Conservation (phyloP, 2,888 invertebrate species). For the Melipona beecheii region DNA sequence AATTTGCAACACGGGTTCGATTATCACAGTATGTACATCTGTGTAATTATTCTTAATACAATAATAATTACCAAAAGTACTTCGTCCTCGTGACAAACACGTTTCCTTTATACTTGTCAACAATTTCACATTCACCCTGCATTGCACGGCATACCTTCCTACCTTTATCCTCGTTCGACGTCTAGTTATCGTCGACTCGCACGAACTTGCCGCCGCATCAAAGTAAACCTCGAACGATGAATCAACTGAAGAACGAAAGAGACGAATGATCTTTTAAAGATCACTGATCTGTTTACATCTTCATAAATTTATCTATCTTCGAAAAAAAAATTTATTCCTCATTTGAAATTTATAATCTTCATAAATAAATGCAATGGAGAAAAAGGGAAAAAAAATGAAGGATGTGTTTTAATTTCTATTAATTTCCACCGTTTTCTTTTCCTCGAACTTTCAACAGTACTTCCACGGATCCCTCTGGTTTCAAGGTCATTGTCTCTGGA, state of each 20-base stretch:
- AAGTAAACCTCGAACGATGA: constrained; percentile 71
- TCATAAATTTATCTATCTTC: no score
- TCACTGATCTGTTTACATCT: neutral
- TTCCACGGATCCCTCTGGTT: constrained; percentile 80
- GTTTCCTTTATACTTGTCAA: constrained; percentile 7
- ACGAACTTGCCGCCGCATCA: constrained; percentile 65
- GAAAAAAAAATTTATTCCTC: neutral
- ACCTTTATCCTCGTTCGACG: constrained; percentile 47
- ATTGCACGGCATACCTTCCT: constrained; percentile 41
- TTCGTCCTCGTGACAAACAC: neutral
- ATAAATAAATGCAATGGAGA: no score
- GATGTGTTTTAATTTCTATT: constrained; percentile 29
- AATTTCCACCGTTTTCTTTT: constrained; percentile 61
- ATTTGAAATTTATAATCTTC: no score
- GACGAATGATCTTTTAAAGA: neutral
- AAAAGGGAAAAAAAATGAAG: neutral
- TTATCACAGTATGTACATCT: no score
- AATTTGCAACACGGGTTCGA: no score
- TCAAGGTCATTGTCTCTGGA: constrained; percentile 83
- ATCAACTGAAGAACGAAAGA: constrained; percentile 54
- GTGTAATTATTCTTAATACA: no score
- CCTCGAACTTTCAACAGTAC: constrained; percentile 69
- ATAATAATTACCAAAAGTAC: no score
- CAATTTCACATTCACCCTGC: constrained; percentile 36
- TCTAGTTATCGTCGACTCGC: constrained; percentile 27